Base-by-base conservation (phyloP, 1,140 invertebrate species). In the Diprion similis region DNA sequence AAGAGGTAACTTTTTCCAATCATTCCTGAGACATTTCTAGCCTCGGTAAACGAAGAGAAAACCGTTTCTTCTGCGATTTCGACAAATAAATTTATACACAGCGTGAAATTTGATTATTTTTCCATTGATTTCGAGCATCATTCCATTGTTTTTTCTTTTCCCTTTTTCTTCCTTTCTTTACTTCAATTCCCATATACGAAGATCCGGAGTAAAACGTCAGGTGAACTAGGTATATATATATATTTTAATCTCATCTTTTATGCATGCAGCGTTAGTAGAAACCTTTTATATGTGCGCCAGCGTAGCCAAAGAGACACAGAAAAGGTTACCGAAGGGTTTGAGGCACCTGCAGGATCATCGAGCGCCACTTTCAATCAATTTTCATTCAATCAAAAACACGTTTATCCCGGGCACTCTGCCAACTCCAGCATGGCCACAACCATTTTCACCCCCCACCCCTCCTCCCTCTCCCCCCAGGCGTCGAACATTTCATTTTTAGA, bases 371-470 rank as follows among this genome's bases (percentile, higher is more conserved):
- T 59, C 51, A 59, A 59, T 59, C 51, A 59, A 59, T 59, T 59
- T 59, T 59, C 51, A 59, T 59, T 59, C 51, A 59, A 59, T 59
- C 51, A 59, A 59, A 37, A 59, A 59, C 51, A 9, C 51, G n/a
- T 59, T 59, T 59, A 59, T 17, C 51, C 51, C 51, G 51, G n/a
- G 51, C 51, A 59, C 51, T 6, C n/a, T 9, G 51, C n/a, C 51
- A 10, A 59, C 51, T 59, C 2, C 24, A 37, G 24, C 24, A 37
- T 37, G 2, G 24, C 24, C 24, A 37, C 24, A 37, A 6, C 24
- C 24, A 37, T 37, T 37, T 37, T 59, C 51, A 17, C 51, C n/a
- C n/a, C n/a, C n/a, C n/a, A n/a, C n/a, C n/a, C n/a, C n/a, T n/a
- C n/a, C n/a, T n/a, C n/a, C n/a, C n/a, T n/a, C n/a, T 59, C 51